These are phyloP conservation scores for Drosophila birchii DNA, from an alignment of 2,888 invertebrate species.

Conservation along the genomic window DNA sequence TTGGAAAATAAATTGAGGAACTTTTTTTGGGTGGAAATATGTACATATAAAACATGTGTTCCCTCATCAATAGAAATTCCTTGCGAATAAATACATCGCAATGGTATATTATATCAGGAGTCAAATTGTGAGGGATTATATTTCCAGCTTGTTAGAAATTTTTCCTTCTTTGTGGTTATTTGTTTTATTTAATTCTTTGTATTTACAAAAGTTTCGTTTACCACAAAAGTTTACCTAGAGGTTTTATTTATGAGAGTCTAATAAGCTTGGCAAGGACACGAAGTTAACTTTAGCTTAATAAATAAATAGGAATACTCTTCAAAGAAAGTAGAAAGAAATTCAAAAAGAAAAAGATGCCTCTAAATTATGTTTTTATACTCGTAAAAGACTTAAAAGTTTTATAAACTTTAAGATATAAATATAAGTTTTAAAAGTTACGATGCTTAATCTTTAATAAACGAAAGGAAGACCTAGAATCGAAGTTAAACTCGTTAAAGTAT, in stretches of 20 bases:
- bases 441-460: not conserved
- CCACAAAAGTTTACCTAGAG: not conserved
- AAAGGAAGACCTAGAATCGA: not conserved
- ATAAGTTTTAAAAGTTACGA: not conserved
- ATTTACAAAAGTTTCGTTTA: not conserved
- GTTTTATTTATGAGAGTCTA: not conserved
- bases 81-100: constrained; percentile 5
- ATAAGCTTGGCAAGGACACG: not conserved
- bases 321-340: not conserved
- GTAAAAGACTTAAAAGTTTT: not conserved
- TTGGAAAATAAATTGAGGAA: constrained; percentile 39
- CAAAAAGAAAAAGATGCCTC: accelerated
- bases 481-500: not conserved
- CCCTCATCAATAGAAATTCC: constrained; percentile 11
- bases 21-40: constrained; percentile 11
- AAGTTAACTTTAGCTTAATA: not conserved
- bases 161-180: not conserved
- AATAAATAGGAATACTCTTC: not conserved
- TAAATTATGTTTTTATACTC: too few relatives aligned
- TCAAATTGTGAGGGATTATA: constrained; percentile 11
- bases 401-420: not conserved
- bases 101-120: constrained; percentile 7
- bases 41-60: constrained; percentile 23
- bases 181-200: not conserved
- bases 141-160: constrained; percentile 5